A percentile compares a stretch with the other conserved stretches of the same genome.
phyloP scores from a whole-genome alignment of 2,113 vertebrate genomes.

The Melanotaenia duboulayi region DNA sequence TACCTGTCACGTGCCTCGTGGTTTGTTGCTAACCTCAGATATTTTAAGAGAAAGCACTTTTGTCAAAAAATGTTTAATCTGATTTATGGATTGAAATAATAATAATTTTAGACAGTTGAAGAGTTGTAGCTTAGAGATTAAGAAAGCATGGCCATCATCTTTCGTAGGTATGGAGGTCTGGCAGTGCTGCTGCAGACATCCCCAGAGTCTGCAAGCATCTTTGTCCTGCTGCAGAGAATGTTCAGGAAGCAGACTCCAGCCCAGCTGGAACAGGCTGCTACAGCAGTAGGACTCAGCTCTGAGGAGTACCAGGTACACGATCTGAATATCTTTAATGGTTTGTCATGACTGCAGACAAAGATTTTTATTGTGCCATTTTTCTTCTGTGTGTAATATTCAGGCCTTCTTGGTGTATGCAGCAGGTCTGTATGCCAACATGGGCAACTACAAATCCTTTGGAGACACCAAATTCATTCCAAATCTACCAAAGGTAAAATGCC shows the following conservation, averaged over 20 bases:
- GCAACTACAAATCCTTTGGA: conserved; percentile 95
- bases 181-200: conserved; percentile 91
- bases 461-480: conserved; percentile 95
- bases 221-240: conserved; percentile 87
- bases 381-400: conserved; percentile 65
- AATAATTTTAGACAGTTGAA: background rate
- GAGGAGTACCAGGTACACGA: conserved; percentile 89
- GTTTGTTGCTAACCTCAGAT: conserved; percentile 74
- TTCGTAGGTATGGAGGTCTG: conserved; percentile 88
- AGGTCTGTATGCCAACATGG: conserved; percentile 93
- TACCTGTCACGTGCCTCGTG: conserved; percentile 89
- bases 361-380: background rate
- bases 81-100: background rate
- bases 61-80: background rate
- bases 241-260: conserved; percentile 86
- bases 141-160: background rate
- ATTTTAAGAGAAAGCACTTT: background rate
- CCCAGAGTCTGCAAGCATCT: conserved; percentile 89
- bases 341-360: background rate
- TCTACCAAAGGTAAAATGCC: conserved; percentile 85
- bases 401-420: conserved; percentile 92
- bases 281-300: conserved; percentile 82
- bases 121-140: background rate
- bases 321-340: background rate
- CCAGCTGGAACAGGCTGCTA: conserved; percentile 82